Percentiles rank a stretch among this genome's conserved stretches.
phyloP scores from a whole-genome alignment of 2,113 vertebrate genomes.

The Prolemur simus region DNA sequence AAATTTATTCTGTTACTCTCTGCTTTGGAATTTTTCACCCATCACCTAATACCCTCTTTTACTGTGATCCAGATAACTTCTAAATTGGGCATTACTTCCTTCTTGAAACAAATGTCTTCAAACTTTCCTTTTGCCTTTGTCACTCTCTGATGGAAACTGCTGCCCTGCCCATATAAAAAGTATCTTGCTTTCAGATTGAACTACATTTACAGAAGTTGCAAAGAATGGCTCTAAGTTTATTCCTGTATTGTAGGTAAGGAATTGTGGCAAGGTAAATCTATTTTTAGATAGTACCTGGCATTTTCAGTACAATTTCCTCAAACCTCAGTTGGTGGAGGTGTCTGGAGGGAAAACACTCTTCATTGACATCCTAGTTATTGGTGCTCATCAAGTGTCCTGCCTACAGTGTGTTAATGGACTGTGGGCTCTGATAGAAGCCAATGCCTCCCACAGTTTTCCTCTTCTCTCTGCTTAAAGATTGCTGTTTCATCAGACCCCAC shows the following conservation, averaged over 20 bases:
- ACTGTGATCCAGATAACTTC: neutral
- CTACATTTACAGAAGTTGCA: neutral
- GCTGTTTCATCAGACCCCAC: neutral
- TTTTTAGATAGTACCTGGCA: neutral
- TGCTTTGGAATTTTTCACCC: neutral
- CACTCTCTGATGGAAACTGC: neutral
- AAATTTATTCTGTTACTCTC: neutral
- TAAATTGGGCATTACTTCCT: neutral
- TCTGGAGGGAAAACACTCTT: neutral
- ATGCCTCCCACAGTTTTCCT: neutral
- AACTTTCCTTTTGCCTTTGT: neutral
- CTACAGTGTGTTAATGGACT: neutral
- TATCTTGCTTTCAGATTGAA: neutral
- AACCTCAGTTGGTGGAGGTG: neutral
- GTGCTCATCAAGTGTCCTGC: neutral
- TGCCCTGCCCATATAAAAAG: neutral
- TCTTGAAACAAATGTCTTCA: conserved; percentile 13
- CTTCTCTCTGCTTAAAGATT: neutral
- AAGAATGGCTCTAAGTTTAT: neutral
- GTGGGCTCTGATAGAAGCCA: neutral
- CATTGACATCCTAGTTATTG: neutral
- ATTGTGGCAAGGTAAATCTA: neutral
- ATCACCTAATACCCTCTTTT: neutral
- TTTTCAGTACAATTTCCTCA: neutral
- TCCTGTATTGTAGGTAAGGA: neutral